Evolutionary conservation across 2,113 vertebrate species (phyloP).

Genomic region (Eretmochelys imbricata): DNA sequence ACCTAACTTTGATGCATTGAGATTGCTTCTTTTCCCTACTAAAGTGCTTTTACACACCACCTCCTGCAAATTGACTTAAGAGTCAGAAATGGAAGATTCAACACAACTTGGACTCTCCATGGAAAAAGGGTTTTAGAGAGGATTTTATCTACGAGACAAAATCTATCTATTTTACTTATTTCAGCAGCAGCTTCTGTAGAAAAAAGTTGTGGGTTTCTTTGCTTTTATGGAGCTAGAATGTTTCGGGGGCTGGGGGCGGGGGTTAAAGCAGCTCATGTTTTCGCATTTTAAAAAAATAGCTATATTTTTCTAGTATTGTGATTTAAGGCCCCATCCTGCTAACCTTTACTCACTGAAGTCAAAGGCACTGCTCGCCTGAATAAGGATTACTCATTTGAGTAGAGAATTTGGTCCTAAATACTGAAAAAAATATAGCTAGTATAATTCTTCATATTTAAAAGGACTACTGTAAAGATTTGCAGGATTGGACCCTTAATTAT

Average conservation of each 20-base stretch:
- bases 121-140: slow-evolving; percentile 47
- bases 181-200: slow-evolving; percentile 53
- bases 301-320: neutral
- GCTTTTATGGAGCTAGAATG: neutral
- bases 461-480: slow-evolving; percentile 13
- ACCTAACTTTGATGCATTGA: slow-evolving; percentile 84
- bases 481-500: slow-evolving; percentile 42
- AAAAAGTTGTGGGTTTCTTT: slow-evolving; percentile 45
- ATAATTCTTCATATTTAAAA: slow-evolving; percentile 37
- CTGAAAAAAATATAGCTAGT: neutral
- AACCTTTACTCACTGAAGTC: neutral
- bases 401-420: slow-evolving; percentile 15
- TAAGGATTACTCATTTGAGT: neutral
- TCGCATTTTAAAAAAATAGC: neutral
- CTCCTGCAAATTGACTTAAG: slow-evolving; percentile 84
- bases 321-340: neutral
- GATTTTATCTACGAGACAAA: slow-evolving; percentile 75
- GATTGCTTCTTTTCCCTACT: slow-evolving; percentile 77
- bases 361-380: neutral
- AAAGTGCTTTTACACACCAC: slow-evolving; percentile 84
- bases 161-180: slow-evolving; percentile 62
- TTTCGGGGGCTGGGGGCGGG: neutral
- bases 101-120: slow-evolving; percentile 74
- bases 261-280: neutral
- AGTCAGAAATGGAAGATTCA: slow-evolving; percentile 80